phyloP scores from a whole-genome alignment of 1,140 invertebrate genomes.

The Bombus haemorrhoidalis region DNA sequence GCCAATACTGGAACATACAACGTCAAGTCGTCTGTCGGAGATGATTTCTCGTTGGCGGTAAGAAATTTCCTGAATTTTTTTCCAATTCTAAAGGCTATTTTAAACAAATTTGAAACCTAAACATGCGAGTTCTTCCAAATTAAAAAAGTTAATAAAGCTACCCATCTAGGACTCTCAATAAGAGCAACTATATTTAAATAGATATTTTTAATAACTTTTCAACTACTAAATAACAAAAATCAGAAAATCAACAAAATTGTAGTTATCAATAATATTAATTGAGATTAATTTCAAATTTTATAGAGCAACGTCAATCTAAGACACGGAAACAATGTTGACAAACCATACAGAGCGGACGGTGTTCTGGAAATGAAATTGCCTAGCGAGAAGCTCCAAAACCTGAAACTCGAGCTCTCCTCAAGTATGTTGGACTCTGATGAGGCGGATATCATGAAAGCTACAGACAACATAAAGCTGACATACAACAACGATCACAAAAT shows the following conservation, averaged over 20 bases:
- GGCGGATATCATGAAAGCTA: conserved; percentile 64
- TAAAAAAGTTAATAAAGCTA: no score
- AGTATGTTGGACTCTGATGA: conserved; percentile 62
- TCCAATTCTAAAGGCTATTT: no score
- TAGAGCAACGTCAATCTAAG: conserved; percentile 80
- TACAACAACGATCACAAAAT: conserved; percentile 84
- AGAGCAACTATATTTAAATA: no score
- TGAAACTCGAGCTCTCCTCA: conserved; percentile 74
- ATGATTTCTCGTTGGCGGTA: conserved; percentile 70
- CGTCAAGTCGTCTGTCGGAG: conserved; percentile 68
- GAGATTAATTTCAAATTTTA: conserved; percentile 32
- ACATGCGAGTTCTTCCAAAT: no score
- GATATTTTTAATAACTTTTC: no score
- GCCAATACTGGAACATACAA: conserved; percentile 44
- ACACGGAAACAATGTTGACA: conserved; percentile 67
- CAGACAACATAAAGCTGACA: conserved; percentile 70
- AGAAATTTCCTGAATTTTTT: not conserved
- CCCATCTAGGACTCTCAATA: no score
- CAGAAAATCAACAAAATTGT: not conserved
- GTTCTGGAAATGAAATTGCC: conserved; percentile 80
- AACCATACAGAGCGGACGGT: conserved; percentile 77
- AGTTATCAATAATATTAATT: no score
- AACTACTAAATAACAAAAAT: not conserved
- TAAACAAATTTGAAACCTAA: no score
- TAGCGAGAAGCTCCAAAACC: conserved; percentile 82